phyloP scores from a whole-genome alignment of 2,888 invertebrate species.

The Dryococelus australis region DNA sequence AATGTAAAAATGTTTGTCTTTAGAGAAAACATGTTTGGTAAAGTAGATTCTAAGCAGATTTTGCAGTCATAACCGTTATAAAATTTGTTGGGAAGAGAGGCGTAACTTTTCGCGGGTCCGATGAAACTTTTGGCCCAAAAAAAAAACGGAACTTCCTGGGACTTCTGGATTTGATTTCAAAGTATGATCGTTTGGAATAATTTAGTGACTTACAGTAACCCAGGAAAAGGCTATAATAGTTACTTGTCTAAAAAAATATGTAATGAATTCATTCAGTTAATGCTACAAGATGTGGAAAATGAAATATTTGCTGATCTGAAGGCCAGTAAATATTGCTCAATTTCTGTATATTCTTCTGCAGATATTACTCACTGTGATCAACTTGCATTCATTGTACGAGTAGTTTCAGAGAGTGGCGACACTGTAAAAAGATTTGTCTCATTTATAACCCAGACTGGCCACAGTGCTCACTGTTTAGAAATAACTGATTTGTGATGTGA shows the following conservation, averaged over 20 bases:
- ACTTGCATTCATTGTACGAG: too few species aligned
- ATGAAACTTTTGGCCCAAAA: not conserved
- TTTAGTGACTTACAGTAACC: not conserved
- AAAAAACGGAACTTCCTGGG: not conserved
- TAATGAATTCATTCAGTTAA: not conserved
- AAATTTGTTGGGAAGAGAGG: not conserved
- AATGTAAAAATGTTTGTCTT: not conserved
- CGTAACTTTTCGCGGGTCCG: not conserved
- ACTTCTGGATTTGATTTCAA: conserved; percentile 2
- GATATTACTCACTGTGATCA: too few species aligned
- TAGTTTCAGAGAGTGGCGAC: too few species aligned
- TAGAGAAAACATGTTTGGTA: not conserved
- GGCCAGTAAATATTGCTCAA: too few species aligned
- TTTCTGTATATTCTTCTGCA: too few species aligned
- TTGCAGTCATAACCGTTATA: not conserved
- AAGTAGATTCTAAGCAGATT: conserved; percentile 8
- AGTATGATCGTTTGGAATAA: not conserved
- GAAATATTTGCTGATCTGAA: too few species aligned
- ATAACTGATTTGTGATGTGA: too few species aligned
- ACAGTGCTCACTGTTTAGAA: too few species aligned
- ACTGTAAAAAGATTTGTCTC: too few species aligned
- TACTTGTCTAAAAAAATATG: not conserved
- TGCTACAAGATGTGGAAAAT: too few species aligned
- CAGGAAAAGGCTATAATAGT: not conserved
- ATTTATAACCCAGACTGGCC: too few species aligned